Base-by-base conservation (phyloP, 1,140 invertebrate genomes). In the Medauroidea extradentata region DNA sequence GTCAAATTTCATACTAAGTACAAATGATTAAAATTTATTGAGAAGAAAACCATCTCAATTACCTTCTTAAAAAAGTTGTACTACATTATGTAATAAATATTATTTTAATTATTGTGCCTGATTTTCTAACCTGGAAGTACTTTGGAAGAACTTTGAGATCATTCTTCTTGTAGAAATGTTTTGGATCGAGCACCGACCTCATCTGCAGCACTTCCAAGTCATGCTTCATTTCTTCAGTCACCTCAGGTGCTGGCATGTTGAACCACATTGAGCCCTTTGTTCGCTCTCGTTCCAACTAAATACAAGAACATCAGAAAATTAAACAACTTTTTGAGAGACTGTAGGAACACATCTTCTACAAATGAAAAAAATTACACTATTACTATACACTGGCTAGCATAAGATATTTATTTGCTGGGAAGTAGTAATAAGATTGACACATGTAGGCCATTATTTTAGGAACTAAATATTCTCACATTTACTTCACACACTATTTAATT, bases 81-180 rank as follows among this genome's bases (percentile, higher is more conserved):
- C 2, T 19, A 16, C 16, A 1, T n/a, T n/a, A n/a, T n/a, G n/a
- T n/a, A n/a, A n/a, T n/a, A n/a, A n/a, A n/a, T n/a, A n/a, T n/a
- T n/a, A n/a, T n/a, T n/a, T n/a, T n/a, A n/a, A n/a, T n/a, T n/a
- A n/a, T n/a, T n/a, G n/a, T n/a, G n/a, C n/a, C n/a, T n/a, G 29
- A 34, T 34, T 16, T 16, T 38, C 24, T 53, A 43, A 90, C 88
- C 77, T 94, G 90, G 72, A 98, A 97, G 71, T 93, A 96, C 79
- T 96, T 97, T 0, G 94, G 93, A 27, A 94, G 68, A 1, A 82
- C 83, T 76, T 91, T 87, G 38, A 88, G 79, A 71, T 95, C 92
- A 73, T 93, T 94, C 63, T 91, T 90, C 73, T 96, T 97, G 74
- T 96, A 98, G 69, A 97, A 97, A 53, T 85, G 85, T 74, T 96